These are phyloP conservation scores for Heliconius congener DNA, from an alignment of 1,140 invertebrate genomes.

Conservation along the genomic window DNA sequence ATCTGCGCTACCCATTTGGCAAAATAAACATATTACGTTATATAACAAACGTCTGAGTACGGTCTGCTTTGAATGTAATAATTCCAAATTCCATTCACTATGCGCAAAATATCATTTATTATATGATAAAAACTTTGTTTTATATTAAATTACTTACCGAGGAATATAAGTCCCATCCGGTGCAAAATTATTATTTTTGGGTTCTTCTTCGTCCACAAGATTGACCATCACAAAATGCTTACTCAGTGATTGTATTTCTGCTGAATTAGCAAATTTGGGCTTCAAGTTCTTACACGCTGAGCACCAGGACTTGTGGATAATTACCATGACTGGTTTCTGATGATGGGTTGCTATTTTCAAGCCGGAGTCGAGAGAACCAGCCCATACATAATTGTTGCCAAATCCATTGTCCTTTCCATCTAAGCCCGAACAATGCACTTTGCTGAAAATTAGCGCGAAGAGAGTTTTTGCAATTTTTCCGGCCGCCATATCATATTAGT, in stretches of 20 bases:
- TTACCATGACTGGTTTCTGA: constrained; percentile 83
- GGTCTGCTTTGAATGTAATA: constrained; percentile 5
- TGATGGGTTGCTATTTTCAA: constrained; percentile 67
- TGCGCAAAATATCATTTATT: background rate
- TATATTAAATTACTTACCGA: constrained; percentile 58
- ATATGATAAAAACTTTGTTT: background rate
- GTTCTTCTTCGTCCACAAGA: constrained; percentile 82
- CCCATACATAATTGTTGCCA: constrained; percentile 72
- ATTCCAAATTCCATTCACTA: background rate
- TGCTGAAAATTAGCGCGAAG: constrained; percentile 52
- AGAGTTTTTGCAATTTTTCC: constrained; percentile 56
- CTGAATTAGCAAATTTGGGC: constrained; percentile 81
- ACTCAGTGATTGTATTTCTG: constrained; percentile 81
- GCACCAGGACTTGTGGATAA: constrained; percentile 86
- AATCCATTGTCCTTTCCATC: constrained; percentile 69
- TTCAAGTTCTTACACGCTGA: constrained; percentile 84
- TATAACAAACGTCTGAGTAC: background rate
- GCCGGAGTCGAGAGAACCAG: constrained; percentile 79
- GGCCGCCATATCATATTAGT: constrained; percentile 47
- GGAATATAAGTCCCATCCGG: constrained; percentile 85
- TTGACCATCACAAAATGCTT: constrained; percentile 84
- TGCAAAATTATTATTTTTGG: constrained; percentile 69
- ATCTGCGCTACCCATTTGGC: constrained; percentile 4
- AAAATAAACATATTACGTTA: constrained; percentile 4
- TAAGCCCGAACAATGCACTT: constrained; percentile 51